A percentile compares a stretch with the other conserved stretches of the same genome.
phyloP scores from a whole-genome alignment of 2,888 invertebrate species.

The Lepidocyrtoides sp. region DNA sequence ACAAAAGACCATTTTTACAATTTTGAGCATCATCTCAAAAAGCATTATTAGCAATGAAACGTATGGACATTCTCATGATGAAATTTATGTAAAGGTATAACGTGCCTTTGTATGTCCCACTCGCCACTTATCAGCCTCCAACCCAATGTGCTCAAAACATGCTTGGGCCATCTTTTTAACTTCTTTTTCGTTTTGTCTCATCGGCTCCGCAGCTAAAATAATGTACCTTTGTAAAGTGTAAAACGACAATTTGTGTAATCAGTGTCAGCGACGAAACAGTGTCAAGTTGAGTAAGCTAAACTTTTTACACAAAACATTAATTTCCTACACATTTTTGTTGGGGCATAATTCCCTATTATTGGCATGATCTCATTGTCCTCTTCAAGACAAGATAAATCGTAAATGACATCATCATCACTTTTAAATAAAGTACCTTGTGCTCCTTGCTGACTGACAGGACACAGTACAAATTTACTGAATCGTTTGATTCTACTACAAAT shows the following conservation, averaged over 20 bases:
- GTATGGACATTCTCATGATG: not conserved
- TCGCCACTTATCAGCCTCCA: constrained; percentile 98
- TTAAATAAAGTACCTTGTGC: constrained; percentile 3
- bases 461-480: constrained; percentile 1
- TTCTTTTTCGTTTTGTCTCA: constrained; percentile 93
- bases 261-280: not conserved
- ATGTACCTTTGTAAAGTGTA: constrained; percentile 93
- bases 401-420: not conserved
- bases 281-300: not conserved
- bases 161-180: constrained; percentile 95
- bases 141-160: constrained; percentile 94
- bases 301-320: not conserved
- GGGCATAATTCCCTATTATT: not conserved
- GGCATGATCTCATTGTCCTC: not conserved
- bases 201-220: constrained; percentile 98
- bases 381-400: not conserved
- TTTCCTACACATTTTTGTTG: not conserved
- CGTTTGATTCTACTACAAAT: constrained; percentile 10
- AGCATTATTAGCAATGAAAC: constrained; percentile 5
- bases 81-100: not conserved
- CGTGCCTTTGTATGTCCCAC: constrained; percentile 99
- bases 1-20: no score
- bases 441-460: not conserved
- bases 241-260: not conserved
- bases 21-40: no score